Base-by-base conservation (phyloP, 1,140 invertebrate genomes). In the Odontomachus brunneus region DNA sequence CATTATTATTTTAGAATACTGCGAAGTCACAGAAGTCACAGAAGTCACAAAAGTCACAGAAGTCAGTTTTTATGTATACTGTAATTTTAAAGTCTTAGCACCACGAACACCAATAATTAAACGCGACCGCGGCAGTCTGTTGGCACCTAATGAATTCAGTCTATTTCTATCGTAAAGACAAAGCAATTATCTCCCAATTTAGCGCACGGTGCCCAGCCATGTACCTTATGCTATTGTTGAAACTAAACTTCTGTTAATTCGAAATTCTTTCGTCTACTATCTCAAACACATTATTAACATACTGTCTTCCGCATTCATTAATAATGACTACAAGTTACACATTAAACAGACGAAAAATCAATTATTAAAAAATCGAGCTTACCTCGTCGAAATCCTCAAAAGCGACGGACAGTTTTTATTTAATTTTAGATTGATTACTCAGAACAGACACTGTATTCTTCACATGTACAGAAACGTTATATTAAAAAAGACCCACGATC, bases 171-270 rank as follows among this genome's bases (percentile, higher is more conserved):
- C 14, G 15, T 22, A 75, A 57, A 65, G 29, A 48, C 24, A 55
- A 22, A 22, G 38, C 59, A 75, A 65, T 57, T 67, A 63, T 55
- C 72, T 75, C 26, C 15, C 7, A 53, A 65, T 65, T 83, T 59
- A 83, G 53, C 51, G 26, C 24, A 3, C 0, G 11, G 24, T 17
- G 26, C 62, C 62, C 71, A 22, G 49, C 5, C 14, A 4, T 51
- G 22, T 7, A 1, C 38, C 3, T 51, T 76, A 33, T 4, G 7
- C 12, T 51, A 67, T 76, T 60, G 63, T 63, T 48, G 11, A 1
- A 49, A 63, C 59, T 38, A 7, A 44, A 44, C 38, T 44, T 44
- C 9, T 7, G 38, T 11, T 44, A 44, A 44, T 7, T 44, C 38
- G 53, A n/a, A 26, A 44, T 51, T 69, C 19, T 1, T 29, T 75